These are phyloP conservation scores for Agonopterix subpropinquella DNA, from an alignment of 2,888 invertebrate species.

Conservation along the genomic window DNA sequence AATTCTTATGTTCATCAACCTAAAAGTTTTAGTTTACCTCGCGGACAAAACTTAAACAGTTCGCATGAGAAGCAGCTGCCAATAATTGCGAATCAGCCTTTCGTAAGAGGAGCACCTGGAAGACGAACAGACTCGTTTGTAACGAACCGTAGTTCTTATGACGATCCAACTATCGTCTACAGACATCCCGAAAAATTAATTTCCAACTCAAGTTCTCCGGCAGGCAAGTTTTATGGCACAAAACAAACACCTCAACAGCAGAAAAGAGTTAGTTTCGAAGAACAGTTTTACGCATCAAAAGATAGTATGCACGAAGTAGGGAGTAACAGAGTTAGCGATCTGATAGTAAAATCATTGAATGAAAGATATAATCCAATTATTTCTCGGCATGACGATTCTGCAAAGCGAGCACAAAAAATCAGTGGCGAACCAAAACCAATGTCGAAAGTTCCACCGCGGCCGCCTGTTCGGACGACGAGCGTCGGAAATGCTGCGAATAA, in stretches of 20 bases:
- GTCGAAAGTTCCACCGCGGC: constrained; percentile 33
- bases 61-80: constrained; percentile 22
- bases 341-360: not conserved
- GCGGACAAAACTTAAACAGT: constrained; percentile 35
- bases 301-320: constrained; percentile 1
- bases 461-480: constrained; percentile 57
- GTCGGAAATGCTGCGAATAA: constrained; percentile 19
- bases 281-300: constrained; percentile 12
- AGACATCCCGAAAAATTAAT: constrained; percentile 43
- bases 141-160: constrained; percentile 23
- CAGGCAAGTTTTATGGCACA: constrained; percentile 14
- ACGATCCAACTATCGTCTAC: constrained; percentile 41
- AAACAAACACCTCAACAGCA: constrained; percentile 26
- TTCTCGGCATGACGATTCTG: not conserved
- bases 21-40: constrained; percentile 48
- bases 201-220: constrained; percentile 18
- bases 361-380: not conserved
- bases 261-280: constrained; percentile 54
- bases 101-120: constrained; percentile 47
- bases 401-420: constrained; percentile 13
- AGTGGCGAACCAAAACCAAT: too few species aligned
- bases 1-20: constrained; percentile 33
- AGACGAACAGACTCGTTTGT: constrained; percentile 55
- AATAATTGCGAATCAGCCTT: constrained; percentile 35
- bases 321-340: not conserved